Percentiles rank a stretch among this genome's conserved stretches.
phyloP scores from a whole-genome alignment of 2,113 vertebrate species.

The Trogon melanurus region DNA sequence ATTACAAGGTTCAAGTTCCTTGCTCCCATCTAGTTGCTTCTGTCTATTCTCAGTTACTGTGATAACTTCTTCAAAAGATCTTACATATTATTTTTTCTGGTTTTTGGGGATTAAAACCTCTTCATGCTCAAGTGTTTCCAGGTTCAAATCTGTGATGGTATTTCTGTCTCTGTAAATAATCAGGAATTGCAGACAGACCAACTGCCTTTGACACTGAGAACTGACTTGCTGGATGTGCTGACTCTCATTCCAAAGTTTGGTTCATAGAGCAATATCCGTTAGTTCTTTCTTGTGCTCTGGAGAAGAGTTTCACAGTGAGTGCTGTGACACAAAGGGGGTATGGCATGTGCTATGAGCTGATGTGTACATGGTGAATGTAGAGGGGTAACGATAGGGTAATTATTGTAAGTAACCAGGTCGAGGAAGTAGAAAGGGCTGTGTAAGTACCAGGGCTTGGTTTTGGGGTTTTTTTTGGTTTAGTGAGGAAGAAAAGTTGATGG shows the following conservation, averaged over 20 bases:
- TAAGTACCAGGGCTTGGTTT: background rate
- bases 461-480: background rate
- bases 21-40: background rate
- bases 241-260: background rate
- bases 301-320: background rate
- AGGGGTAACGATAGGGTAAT: background rate
- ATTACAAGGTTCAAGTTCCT: background rate
- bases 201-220: background rate
- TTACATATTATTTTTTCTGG: background rate
- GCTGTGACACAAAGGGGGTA: rapidly evolving
- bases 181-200: background rate
- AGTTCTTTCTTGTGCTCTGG: background rate
- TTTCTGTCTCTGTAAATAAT: background rate
- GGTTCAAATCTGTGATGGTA: background rate
- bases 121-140: background rate
- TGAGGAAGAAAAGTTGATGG: background rate
- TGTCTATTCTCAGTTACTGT: background rate
- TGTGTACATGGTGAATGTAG: rapidly evolving
- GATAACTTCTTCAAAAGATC: background rate
- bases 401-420: background rate
- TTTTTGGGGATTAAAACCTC: background rate
- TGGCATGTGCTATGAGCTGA: background rate
- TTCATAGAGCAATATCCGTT: background rate
- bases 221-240: background rate
- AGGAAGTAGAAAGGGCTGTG: background rate